Evolutionary conservation across 2,888 invertebrate species (phyloP).

Genomic region (Petrolisthes cinctipes): DNA sequence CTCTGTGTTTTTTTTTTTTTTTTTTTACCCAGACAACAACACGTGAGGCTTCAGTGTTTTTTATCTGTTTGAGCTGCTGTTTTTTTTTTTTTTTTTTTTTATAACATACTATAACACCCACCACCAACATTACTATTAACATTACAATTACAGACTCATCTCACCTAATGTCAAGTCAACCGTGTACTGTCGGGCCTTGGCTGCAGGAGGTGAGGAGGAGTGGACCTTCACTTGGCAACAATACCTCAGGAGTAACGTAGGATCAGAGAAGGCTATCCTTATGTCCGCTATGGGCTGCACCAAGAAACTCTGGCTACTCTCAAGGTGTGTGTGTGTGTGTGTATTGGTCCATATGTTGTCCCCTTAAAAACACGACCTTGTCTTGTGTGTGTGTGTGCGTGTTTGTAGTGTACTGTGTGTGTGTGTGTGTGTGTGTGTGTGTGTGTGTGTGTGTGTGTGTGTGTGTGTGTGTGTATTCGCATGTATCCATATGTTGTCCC

Average conservation of each 20-base stretch:
- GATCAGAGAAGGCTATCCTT: conserved; percentile 78
- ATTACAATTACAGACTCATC: not conserved
- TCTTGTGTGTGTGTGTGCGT: not conserved
- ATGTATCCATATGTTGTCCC: too few species aligned
- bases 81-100: too few species aligned
- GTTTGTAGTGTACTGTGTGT: conserved; percentile 9
- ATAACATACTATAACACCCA: too few species aligned
- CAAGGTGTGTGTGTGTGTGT: conserved; percentile 21
- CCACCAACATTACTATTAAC: too few species aligned
- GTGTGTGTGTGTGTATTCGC: too few species aligned
- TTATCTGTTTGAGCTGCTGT: too few species aligned
- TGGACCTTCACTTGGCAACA: conserved; percentile 83
- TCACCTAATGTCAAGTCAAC: conserved; percentile 79
- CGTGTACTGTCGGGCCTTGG: conserved; percentile 81
- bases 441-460: too few species aligned
- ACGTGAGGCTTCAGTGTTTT: too few species aligned
- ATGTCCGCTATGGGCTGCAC: conserved; percentile 80
- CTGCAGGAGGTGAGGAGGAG: conserved; percentile 77
- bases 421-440: not conserved
- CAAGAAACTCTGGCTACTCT: conserved; percentile 75
- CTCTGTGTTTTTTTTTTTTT: too few species aligned
- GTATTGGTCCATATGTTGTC: conserved; percentile 5
- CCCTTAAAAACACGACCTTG: too few species aligned
- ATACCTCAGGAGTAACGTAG: conserved; percentile 77
- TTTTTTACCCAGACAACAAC: too few species aligned